A percentile compares a stretch with the other conserved stretches of the same genome.
phyloP scores from a whole-genome alignment of 2,888 invertebrate species.

The Pristionchus arcanus region DNA sequence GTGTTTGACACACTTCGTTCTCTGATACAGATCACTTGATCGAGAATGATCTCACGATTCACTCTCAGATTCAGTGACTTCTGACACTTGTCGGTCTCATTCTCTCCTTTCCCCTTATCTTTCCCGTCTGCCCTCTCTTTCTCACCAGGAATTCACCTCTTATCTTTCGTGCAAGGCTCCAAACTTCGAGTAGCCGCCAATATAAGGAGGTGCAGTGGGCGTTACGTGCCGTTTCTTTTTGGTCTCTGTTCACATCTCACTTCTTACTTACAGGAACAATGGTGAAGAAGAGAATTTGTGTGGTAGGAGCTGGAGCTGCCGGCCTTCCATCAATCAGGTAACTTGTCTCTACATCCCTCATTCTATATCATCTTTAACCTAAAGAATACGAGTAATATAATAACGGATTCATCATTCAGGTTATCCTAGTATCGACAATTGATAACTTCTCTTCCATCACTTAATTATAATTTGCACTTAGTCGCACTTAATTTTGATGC shows the following conservation, averaged over 20 bases:
- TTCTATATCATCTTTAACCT: not conserved
- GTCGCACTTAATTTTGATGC: not conserved
- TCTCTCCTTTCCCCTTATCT: not conserved
- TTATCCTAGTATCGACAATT: not conserved
- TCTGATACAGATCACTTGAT: constrained; percentile 28
- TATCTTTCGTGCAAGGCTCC: constrained; percentile 16
- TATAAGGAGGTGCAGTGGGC: not conserved
- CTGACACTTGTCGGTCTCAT: not conserved
- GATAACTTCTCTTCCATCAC: too few relatives aligned
- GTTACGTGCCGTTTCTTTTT: not conserved
- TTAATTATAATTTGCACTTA: too few relatives aligned
- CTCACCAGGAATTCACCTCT: not conserved
- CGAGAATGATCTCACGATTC: not conserved
- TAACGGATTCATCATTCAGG: not conserved
- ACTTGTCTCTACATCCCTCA: not conserved
- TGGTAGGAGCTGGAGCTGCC: constrained; percentile 52
- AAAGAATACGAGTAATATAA: not conserved
- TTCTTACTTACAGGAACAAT: not conserved
- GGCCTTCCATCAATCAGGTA: constrained; percentile 52
- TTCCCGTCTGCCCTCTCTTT: not conserved
- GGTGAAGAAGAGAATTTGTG: constrained; percentile 37
- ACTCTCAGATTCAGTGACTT: not conserved
- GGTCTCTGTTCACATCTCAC: not conserved
- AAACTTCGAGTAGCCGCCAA: not conserved
- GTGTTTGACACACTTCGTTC: not conserved